Evolutionary conservation across 2,888 invertebrate species (phyloP), one percentile per base, ranked within the genome.

Genomic region (Drosophila rellima): DNA sequence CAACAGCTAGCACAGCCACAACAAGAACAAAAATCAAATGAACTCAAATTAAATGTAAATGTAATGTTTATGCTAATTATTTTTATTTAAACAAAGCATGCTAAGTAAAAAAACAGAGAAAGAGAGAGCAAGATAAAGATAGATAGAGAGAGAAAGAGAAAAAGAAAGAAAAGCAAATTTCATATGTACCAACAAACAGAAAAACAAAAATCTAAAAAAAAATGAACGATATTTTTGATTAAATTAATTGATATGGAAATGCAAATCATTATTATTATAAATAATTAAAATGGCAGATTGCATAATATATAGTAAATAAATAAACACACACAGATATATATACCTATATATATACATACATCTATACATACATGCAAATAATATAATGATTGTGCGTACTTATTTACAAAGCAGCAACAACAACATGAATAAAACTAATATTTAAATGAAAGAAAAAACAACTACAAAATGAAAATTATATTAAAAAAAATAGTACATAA

Each of bases 31-130:
- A 91, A 91, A 90, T 90, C 91, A 91, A 91, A 91, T 90, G 90
- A 91, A 91, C 91, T 91, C 90, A 91, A 91, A 91, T 90, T 91
- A 88, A 91, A 90, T 91, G 91, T 91, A 91, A 91, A 91, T 90
- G 90, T 91, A 82, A 90, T 91, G 90, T 91, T 87, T 90, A 90
- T 85, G 91, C 87, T 91, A 90, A 90, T 90, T 89, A 91, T 91
- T 90, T 87, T 91, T 78, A 89, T 91, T 91, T 91, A 89, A 89
- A 84, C 63, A 56, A 63, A 59, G 60, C 61, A 64, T 48, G 64
- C 55, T 59, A 77, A 39, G 51, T 50, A 68, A 39, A 64, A 39
- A 5, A 57, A 35, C 44, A 31, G 20, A 20, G 65, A 68, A 65
- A 66, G 39, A 10, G 42, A 77, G 35, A 45, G 31, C 57, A 20